These are phyloP conservation scores for Eutolmus rufibarbis DNA, from an alignment of 2,888 invertebrate species.

Conservation along the genomic window DNA sequence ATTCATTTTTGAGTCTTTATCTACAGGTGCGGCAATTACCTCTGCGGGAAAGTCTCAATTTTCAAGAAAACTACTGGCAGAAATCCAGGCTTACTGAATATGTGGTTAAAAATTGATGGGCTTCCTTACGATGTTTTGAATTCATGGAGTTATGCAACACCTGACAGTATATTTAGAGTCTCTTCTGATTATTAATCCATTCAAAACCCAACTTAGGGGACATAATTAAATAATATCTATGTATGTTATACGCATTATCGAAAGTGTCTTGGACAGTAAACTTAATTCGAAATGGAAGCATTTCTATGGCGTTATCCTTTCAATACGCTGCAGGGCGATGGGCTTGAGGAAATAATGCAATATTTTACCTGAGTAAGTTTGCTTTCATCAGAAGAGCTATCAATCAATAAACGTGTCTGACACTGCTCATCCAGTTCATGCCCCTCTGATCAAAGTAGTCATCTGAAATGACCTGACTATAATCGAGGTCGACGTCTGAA, in stretches of 20 bases:
- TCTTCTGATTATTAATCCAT: background rate
- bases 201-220: background rate
- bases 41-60: background rate
- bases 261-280: background rate
- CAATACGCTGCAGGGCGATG: background rate
- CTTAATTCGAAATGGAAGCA: background rate
- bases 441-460: conserved; percentile 49
- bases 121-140: background rate
- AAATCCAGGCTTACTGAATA: background rate
- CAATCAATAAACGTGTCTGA: conserved; percentile 27
- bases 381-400: background rate
- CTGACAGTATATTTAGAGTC: background rate
- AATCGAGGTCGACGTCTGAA: conserved; percentile 22
- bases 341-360: background rate
- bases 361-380: conserved; percentile 14
- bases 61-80: background rate
- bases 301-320: background rate
- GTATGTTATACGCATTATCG: background rate
- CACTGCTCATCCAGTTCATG: conserved; percentile 45
- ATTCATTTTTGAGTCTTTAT: background rate
- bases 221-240: background rate
- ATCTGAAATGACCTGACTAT: conserved; percentile 17
- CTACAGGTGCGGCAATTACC: background rate
- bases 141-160: background rate
- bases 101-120: background rate